phyloP scores from a whole-genome alignment of 23 tunicate genomes.

The Ciona savignyi region DNA sequence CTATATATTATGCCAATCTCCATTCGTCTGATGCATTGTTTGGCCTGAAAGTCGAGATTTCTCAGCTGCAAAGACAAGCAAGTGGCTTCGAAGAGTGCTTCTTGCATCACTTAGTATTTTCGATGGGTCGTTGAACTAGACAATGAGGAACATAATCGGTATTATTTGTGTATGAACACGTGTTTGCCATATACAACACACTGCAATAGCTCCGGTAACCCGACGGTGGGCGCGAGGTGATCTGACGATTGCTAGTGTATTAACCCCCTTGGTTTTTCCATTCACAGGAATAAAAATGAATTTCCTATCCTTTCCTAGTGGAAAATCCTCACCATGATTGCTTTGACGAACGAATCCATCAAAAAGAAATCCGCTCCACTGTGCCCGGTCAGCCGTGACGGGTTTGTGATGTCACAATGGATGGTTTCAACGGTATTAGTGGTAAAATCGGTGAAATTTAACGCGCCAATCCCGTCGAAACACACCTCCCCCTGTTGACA shows the following conservation, averaged over 20 bases:
- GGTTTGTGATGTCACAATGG: too few relatives aligned
- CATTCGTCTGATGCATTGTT: slow-evolving; percentile 15
- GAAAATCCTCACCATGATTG: slow-evolving; percentile 21
- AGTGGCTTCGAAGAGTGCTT: slow-evolving; percentile 50
- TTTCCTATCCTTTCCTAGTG: neutral
- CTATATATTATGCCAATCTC: too few relatives aligned
- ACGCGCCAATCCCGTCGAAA: too few relatives aligned
- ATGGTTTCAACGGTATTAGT: too few relatives aligned
- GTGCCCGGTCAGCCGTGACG: slow-evolving; percentile 26
- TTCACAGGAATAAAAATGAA: neutral
- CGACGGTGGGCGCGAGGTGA: too few relatives aligned
- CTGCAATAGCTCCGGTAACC: too few relatives aligned
- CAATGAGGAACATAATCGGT: neutral
- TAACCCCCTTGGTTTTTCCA: too few relatives aligned
- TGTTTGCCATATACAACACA: too few relatives aligned
- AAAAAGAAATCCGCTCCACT: slow-evolving; percentile 49
- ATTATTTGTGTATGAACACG: too few relatives aligned
- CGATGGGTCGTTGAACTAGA: slow-evolving; percentile 34
- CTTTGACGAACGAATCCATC: slow-evolving; percentile 45
- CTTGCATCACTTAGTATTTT: slow-evolving; percentile 21
- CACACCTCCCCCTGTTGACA: too few relatives aligned
- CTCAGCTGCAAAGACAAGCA: slow-evolving; percentile 70
- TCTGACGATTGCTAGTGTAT: too few relatives aligned
- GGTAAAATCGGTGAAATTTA: too few relatives aligned
- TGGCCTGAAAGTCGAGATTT: slow-evolving; percentile 31